Base-by-base conservation (phyloP, 2,113 vertebrate species). In the Cynopterus brachyotis region DNA sequence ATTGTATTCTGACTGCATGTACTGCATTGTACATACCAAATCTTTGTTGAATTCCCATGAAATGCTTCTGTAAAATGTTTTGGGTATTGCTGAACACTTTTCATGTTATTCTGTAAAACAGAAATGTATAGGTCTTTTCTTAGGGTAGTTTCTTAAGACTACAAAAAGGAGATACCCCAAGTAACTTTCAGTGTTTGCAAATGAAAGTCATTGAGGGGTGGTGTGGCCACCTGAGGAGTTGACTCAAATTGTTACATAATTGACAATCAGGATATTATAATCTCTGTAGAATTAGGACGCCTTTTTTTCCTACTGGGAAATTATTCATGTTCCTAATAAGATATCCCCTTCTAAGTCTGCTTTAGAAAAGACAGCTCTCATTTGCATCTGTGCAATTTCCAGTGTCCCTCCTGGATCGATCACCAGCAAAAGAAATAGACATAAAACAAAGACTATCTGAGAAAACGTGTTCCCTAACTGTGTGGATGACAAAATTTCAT, bases 41-140 rank as follows among this genome's bases (percentile, higher is more conserved):
- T 86, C n/a, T 75, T 91, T 93, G 37, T 45, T 91, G 91, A 89
- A 93, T 96, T 95, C 82, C 60, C 53, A 26, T 35, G n/a, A 93
- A 95, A 93, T 86, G 22, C 50, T 94, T 96, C 55, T 70, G 28
- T 67, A 80, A 97, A 96, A 92, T 82, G 19, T 28, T 96, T 94
- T 95, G 50, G 30, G 37, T 88, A 92, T 94, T 89, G 66, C 64
- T 92, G n/a, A 81, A 82, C 35, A 66, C 45, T 66, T 92, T 37
- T 37, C 40, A 12, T 78, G 80, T 81, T 78, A 64, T 62, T 89
- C 16, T 4, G 55, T 53, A 91, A 92, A 87, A 75, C 73, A 66
- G 78, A 85, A 91, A 94, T 86, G 22, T 73, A 59, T 97, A 81
- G 45, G 24, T 37, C 50, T 78, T 98, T 96, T 35, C 47, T 78